Evolutionary conservation across 2,888 invertebrate genomes (phyloP).

Genomic region (Athalia circularis): DNA sequence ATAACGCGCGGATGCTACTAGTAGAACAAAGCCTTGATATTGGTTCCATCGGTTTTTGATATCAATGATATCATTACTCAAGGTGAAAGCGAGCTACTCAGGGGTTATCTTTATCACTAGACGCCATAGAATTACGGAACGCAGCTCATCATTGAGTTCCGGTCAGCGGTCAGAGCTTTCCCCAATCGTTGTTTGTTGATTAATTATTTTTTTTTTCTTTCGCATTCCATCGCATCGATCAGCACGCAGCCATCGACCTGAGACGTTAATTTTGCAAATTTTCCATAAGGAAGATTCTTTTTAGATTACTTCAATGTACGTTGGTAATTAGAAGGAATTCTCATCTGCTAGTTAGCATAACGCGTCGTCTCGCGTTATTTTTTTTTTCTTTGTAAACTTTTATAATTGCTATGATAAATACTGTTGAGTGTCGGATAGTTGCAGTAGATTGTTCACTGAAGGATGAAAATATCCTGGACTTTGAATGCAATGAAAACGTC

Average conservation of each 20-base stretch:
- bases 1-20: constrained; percentile 29
- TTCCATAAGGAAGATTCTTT: too few species aligned
- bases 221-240: too few species aligned
- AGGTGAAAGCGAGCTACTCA: constrained; percentile 19
- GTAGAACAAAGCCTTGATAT: constrained; percentile 38
- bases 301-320: background rate
- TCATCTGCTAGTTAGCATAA: constrained; percentile 13
- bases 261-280: background rate
- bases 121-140: constrained; percentile 1
- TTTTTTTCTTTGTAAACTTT: constrained; percentile 2
- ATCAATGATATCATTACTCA: constrained; percentile 38
- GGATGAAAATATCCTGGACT: constrained; percentile 53
- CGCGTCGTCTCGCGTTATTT: background rate
- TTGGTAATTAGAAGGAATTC: constrained; percentile 9
- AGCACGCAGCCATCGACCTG: too few species aligned
- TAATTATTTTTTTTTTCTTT: too few species aligned
- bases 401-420: background rate
- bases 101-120: constrained; percentile 28
- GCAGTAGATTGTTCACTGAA: background rate
- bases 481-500: constrained; percentile 62
- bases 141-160: constrained; percentile 17
- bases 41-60: constrained; percentile 42
- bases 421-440: too few species aligned
- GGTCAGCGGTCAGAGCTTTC: background rate
- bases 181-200: background rate